Evolutionary conservation across 1,140 invertebrate species (phyloP), one percentile per base, ranked within the genome.

Genomic region (Drosophila santomea): DNA sequence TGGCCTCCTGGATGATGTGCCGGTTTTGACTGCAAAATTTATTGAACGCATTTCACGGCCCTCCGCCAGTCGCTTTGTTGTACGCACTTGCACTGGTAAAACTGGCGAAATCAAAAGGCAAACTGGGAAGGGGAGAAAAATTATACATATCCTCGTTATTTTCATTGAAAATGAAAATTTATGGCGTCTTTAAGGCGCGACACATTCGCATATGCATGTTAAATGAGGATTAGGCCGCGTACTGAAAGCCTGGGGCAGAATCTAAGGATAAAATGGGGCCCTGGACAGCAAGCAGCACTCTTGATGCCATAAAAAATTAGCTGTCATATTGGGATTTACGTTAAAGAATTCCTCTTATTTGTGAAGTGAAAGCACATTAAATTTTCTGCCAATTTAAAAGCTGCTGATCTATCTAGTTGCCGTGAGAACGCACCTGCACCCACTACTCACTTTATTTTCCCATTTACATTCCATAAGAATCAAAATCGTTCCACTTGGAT

Each of bases 101-200:
- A 20, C 20, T 20, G 20, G 47, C 56, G 58, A 57, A 32, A 51
- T 11, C 56, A 62, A 57, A 39, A 47, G 14, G 12, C 36, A 6
- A 38, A 20, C n/a, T 17, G n/a, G 48, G 36, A 4, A 10, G 38
- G 17, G n/a, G 63, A 57, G 50, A 58, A 62, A 71, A 51, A 72
- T 56, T 74, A 59, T 71, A 77, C 69, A 77, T 83, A 64, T 79
- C 32, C 80, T 48, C 58, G 80, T 88, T 80, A 86, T 72, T 68
- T 64, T 60, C 84, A 90, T 90, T 80, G 84, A 89, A 84, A 88
- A 88, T 84, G 83, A 84, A 78, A 88, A 88, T 88, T 88, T 88
- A 88, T 88, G 64, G 80, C 83, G 66, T 78, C 80, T 89, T 88
- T 67, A 89, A 80, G 84, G 63, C 84, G 80, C 83, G 84, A 90